Base-by-base conservation (phyloP, 1,140 invertebrate species). In the Rhysida immarginata region DNA sequence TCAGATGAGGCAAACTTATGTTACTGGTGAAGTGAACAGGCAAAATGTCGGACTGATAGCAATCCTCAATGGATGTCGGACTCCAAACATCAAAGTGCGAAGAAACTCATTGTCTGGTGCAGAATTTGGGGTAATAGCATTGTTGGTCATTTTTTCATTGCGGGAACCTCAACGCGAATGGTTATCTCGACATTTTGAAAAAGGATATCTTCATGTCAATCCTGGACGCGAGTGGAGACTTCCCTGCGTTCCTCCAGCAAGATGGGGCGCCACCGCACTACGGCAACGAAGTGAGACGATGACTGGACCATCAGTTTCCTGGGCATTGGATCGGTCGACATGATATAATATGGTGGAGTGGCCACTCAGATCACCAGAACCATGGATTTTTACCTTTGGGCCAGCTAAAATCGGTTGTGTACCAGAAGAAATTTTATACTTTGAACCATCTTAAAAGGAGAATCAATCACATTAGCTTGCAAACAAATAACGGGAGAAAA, bases 361-460 rank as follows among this genome's bases (percentile, higher is more conserved):
- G 29, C 29, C 5, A 8, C 29, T 16, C 5, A 35, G 29, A 35
- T 35, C 29, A 35, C 29, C 29, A 8, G 16, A 35, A 5, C 29
- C 16, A 5, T 8, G n/a, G n/a, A n/a, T n/a, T 16, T 35, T 16
- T 16, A 8, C 29, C 16, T 5, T 35, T 5, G 29, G 29, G 29
- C 5, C 16, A 35, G 5, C 43, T 54, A 27, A 54, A 54, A 45
- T 14, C 43, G 41, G n/a, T 45, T 24, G 53, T 45, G 21, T 45
- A 54, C 42, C 2, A 25, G 18, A 5, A 27, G 23, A 45, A 54
- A 26, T 44, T 54, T 29, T 21, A 21, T 53, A 41, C 35, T 41
- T 26, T 53, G 16, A 35, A 53, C 51, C 26, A 53, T 53, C 27
- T 53, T 29, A 18, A 53, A 21, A n/a, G n/a, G n/a, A n/a, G 35